These are phyloP conservation scores for Procambarus clarkii DNA, from an alignment of 1,140 invertebrate genomes.

Conservation along the genomic window DNA sequence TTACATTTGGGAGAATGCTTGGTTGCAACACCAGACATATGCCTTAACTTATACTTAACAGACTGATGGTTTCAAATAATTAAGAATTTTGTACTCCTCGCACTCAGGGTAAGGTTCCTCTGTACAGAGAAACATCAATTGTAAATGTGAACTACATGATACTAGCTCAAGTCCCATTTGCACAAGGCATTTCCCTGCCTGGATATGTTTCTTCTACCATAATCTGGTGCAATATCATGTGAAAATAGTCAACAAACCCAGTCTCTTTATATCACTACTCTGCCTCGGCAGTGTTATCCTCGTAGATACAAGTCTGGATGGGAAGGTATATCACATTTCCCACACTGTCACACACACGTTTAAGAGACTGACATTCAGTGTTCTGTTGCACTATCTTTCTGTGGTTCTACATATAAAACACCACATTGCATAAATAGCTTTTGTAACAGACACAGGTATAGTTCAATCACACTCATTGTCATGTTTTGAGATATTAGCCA, in stretches of 20 bases:
- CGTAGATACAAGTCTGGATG: neutral
- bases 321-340: slow-evolving; percentile 14
- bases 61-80: slow-evolving; percentile 32
- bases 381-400: neutral
- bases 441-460: slow-evolving; percentile 34
- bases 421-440: slow-evolving; percentile 11
- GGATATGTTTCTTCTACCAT: slow-evolving; percentile 45
- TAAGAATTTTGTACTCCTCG: slow-evolving; percentile 58
- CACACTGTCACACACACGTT: neutral
- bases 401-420: neutral
- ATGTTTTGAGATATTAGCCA: neutral
- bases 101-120: slow-evolving; percentile 7
- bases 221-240: slow-evolving; percentile 25
- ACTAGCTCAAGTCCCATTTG: slow-evolving; percentile 6
- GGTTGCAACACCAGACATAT: slow-evolving; percentile 17
- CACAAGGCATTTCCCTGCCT: slow-evolving; percentile 15
- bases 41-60: slow-evolving; percentile 26
- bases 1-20: slow-evolving; percentile 18
- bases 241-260: slow-evolving; percentile 29
- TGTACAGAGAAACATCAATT: slow-evolving; percentile 1
- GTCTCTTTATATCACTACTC: neutral
- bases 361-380: neutral
- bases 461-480: neutral
- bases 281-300: neutral
- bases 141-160: slow-evolving; percentile 10